These are phyloP conservation scores for Adelognathus sp. DNA, from an alignment of 2,888 invertebrate species.

Conservation along the genomic window DNA sequence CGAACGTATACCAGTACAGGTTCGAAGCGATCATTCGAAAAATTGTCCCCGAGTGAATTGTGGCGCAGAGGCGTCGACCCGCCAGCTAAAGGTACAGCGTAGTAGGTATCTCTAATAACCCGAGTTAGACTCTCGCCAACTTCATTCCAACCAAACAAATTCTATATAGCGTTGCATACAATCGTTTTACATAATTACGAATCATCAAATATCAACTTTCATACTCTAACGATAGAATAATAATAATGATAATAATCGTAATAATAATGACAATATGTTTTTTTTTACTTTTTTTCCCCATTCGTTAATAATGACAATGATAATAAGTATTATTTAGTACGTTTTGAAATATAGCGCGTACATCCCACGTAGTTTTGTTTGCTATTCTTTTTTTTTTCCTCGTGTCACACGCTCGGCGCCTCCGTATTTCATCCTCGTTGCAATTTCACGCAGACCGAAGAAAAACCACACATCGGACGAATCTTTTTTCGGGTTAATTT, in stretches of 20 bases:
- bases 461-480: background rate
- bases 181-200: conserved; percentile 78
- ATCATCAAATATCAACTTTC: conserved; percentile 81
- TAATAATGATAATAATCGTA: conserved; percentile 69
- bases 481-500: background rate
- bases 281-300: too few relatives aligned
- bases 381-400: conserved; percentile 21
- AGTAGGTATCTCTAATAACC: conserved; percentile 80
- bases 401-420: background rate
- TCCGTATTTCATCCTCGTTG: background rate
- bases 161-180: conserved; percentile 80
- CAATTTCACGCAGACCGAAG: background rate
- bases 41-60: background rate
- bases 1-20: conserved; percentile 6
- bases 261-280: conserved; percentile 63
- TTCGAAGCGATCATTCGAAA: background rate
- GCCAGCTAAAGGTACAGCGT: conserved; percentile 81
- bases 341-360: conserved; percentile 63
- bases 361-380: conserved; percentile 65
- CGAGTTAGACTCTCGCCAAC: conserved; percentile 81
- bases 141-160: conserved; percentile 80
- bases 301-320: conserved; percentile 54
- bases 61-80: conserved; percentile 59
- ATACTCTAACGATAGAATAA: conserved; percentile 80
- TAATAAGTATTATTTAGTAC: conserved; percentile 62